Base-by-base conservation (phyloP, 2,797 vertebrate genomes). In the Catostomus latipinnis region DNA sequence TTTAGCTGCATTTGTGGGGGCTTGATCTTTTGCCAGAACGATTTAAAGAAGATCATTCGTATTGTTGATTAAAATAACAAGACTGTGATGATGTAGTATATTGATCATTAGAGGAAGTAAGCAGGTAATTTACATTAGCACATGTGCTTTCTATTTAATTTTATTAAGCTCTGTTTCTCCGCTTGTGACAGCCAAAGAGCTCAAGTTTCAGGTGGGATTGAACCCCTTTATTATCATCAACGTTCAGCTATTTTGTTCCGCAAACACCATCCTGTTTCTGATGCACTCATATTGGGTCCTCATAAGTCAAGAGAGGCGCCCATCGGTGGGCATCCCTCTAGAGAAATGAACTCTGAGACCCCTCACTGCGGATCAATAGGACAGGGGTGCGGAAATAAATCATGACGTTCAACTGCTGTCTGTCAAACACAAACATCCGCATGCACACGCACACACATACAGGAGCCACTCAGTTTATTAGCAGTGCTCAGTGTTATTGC, bases 11-110 rank as follows among this genome's bases (percentile, higher is more conserved):
- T 90, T 91, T 91, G 90, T 86, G 86, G 85, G 90, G 87, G 90
- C 90, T 91, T 90, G 89, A 89, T 92, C 90, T 90, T 87, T 85
- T 88, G 88, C 83, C 81, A 80, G 11, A 90, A 87, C 88, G 89
- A 92, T 92, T 92, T 92, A 89, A 90, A 93, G 86, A 48, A 90
- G 90, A 89, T 89, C 89, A 87, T 89, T 88, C 90, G 91, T 91
- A 91, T 93, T 93, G 87, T 87, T 90, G 91, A 91, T 93, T 93
- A 92, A 93, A 92, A 90, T 91, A 92, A 90, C 92, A 92, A 92
- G 88, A 81, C 45, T 71, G 87, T 89, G 90, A 90, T 74, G 46
- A 74, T 89, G 88, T 88, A 82, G 90, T 90, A 91, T 92, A 91
- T 90, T 91, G 91, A 93, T 93, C 91, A 90, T 90, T 91, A 85